These are phyloP conservation scores for Villa cingulata DNA, from an alignment of 2,888 invertebrate genomes.

Conservation along the genomic window DNA sequence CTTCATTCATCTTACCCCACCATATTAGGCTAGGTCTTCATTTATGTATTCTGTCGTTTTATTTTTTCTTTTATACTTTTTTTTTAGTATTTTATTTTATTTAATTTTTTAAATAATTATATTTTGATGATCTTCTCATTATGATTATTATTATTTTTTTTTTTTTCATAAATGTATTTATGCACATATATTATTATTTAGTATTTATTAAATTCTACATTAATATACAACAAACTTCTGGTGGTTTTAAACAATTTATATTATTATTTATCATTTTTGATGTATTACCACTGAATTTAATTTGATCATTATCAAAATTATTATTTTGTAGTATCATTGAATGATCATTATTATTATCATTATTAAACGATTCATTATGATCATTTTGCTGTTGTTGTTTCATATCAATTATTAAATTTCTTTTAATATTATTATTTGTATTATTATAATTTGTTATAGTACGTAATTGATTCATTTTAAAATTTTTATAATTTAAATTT, in stretches of 20 bases:
- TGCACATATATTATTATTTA: no score
- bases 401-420: constrained; percentile 1
- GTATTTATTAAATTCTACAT: constrained; percentile 10
- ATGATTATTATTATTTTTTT: no score
- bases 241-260: constrained; percentile 14
- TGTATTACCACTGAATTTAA: constrained; percentile 5
- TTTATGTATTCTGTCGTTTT: no score
- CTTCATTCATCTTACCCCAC: no score
- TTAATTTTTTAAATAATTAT: neutral
- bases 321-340: no score
- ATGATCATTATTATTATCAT: constrained; percentile 1
- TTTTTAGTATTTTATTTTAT: neutral
- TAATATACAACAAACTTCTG: constrained; percentile 17
- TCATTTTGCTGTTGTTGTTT: neutral
- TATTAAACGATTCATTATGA: neutral
- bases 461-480: neutral
- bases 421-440: constrained; percentile 6
- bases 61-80: neutral
- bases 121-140: no score
- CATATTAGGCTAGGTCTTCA: no score
- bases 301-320: constrained; percentile 1
- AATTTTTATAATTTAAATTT: neutral
- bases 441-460: neutral
- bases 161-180: no score
- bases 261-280: constrained; percentile 7